phyloP scores from a whole-genome alignment of 2,113 vertebrate species.

The Mixornis gularis region DNA sequence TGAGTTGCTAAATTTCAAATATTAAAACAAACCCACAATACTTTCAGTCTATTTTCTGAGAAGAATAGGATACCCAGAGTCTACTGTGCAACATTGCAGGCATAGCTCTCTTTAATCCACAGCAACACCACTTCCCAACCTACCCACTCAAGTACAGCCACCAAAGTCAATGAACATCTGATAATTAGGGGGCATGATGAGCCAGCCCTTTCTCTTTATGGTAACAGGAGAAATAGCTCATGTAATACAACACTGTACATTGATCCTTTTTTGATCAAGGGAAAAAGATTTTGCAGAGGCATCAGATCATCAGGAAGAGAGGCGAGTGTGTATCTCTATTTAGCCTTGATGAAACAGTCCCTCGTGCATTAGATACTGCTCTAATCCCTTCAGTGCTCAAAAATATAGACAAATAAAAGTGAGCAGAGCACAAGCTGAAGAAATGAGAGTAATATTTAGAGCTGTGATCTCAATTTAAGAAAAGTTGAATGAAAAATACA shows the following conservation, averaged over 20 bases:
- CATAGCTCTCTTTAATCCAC: not conserved
- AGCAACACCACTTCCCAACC: not conserved
- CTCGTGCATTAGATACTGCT: not conserved
- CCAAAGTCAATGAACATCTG: not conserved
- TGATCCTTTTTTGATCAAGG: slow-evolving; percentile 37
- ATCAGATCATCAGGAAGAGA: not conserved
- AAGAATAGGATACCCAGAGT: fast-evolving
- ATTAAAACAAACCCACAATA: fast-evolving
- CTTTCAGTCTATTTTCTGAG: not conserved
- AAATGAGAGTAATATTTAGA: not conserved
- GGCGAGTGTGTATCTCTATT: not conserved
- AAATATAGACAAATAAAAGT: not conserved
- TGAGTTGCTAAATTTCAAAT: not conserved
- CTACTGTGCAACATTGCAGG: not conserved
- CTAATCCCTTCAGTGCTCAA: not conserved
- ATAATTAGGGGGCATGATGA: not conserved
- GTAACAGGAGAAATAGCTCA: slow-evolving; percentile 4
- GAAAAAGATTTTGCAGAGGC: slow-evolving; percentile 10
- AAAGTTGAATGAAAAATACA: not conserved
- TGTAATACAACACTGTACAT: not conserved
- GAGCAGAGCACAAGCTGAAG: not conserved
- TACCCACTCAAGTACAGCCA: not conserved
- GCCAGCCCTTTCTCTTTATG: not conserved
- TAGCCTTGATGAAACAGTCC: not conserved
- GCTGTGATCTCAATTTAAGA: not conserved